Percentiles rank a stretch among this genome's conserved stretches.
These are phyloP conservation scores for Margarornis squamiger DNA, from an alignment of 2,797 vertebrate species.

Conservation along the genomic window DNA sequence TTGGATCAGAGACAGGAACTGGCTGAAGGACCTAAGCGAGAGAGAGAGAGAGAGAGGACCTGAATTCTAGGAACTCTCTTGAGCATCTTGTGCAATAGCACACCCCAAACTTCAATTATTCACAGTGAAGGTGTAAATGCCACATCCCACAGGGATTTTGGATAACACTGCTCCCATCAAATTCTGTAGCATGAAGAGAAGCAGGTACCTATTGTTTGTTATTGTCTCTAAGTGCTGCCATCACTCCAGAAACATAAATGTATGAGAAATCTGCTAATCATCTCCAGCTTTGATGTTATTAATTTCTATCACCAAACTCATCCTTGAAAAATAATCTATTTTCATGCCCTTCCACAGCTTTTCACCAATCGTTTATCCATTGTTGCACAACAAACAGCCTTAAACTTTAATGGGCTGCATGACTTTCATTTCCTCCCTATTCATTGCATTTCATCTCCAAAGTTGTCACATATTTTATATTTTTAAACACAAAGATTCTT, in stretches of 20 bases:
- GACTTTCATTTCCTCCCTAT: constrained; percentile 47
- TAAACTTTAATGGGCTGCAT: constrained; percentile 29
- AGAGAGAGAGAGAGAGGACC: not conserved
- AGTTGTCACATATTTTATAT: constrained; percentile 25
- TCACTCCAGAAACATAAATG: constrained; percentile 15
- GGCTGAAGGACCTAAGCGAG: not conserved
- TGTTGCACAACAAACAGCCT: constrained; percentile 25
- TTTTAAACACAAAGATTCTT: constrained; percentile 19
- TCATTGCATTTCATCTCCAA: constrained; percentile 14
- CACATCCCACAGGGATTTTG: not conserved
- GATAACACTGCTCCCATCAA: not conserved
- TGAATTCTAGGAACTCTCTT: not conserved
- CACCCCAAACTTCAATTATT: not conserved
- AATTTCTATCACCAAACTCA: constrained; percentile 14
- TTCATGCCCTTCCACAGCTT: constrained; percentile 17
- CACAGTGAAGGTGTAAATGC: not conserved
- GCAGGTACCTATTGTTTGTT: not conserved
- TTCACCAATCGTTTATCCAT: not conserved
- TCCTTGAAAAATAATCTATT: constrained; percentile 23
- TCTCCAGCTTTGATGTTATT: not conserved
- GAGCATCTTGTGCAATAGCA: not conserved
- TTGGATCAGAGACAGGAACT: not conserved
- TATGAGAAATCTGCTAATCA: not conserved
- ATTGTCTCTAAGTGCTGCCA: not conserved
- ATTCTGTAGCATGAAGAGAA: not conserved